Percentiles rank a stretch among this genome's conserved stretches.
Conservation (phyloP, 2,888 invertebrate genomes). For the Sclerodermus sp. region DNA sequence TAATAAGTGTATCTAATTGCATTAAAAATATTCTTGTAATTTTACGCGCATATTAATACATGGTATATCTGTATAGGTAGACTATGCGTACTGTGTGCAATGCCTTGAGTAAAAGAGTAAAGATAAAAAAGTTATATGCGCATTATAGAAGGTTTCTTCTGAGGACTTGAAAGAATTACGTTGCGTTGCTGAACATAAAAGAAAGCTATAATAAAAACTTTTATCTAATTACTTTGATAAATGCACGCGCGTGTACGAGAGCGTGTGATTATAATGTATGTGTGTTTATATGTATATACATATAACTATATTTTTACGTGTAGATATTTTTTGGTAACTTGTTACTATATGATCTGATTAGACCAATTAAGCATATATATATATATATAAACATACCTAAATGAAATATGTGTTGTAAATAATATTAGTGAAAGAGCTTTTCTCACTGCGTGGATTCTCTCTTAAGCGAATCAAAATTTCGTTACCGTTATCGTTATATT, state of each 20-base stretch:
- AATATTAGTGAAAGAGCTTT: slow-evolving; percentile 18
- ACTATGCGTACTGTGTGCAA: no score
- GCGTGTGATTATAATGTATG: slow-evolving; percentile 7
- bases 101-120: no score
- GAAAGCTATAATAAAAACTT: no score
- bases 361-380: slow-evolving; percentile 25
- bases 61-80: no score
- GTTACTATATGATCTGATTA: slow-evolving; percentile 36
- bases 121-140: no score
- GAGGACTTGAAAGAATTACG: no score
- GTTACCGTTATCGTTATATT: slow-evolving; percentile 16
- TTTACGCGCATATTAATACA: no score
- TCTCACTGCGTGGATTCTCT: slow-evolving; percentile 15
- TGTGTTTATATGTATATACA: slow-evolving; percentile 20
- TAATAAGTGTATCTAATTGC: no score
- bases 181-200: no score
- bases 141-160: no score
- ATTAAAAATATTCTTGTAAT: no score
- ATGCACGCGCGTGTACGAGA: slow-evolving; percentile 8
- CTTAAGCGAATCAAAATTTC: slow-evolving; percentile 22
- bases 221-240: no score
- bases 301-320: slow-evolving; percentile 48
- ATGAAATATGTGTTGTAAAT: slow-evolving; percentile 24
- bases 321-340: slow-evolving; percentile 54
- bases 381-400: slow-evolving; percentile 3